These are phyloP conservation scores for Lepilemur septentrionalis DNA, from an alignment of 2,797 vertebrate genomes.

Conservation along the genomic window DNA sequence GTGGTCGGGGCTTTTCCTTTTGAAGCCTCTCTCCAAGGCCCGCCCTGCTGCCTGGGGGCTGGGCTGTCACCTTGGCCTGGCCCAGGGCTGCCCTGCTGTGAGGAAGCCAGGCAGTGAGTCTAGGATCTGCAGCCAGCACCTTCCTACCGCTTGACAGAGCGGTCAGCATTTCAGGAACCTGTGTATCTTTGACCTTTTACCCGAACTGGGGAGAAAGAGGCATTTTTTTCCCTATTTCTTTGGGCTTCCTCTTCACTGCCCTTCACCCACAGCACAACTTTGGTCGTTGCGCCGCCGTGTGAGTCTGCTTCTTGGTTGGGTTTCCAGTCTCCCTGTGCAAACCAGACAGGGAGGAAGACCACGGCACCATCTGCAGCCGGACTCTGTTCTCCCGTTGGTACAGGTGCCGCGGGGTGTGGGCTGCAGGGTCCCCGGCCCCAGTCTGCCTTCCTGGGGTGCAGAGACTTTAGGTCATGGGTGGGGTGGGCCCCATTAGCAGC, in stretches of 20 bases:
- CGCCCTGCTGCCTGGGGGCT: neutral
- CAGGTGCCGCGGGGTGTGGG: fast-evolving
- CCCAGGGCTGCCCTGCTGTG: neutral
- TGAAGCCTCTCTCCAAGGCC: neutral
- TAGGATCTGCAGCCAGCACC: neutral
- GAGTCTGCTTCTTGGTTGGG: neutral
- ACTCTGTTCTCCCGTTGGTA: fast-evolving
- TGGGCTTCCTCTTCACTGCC: fast-evolving
- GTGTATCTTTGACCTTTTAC: neutral
- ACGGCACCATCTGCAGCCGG: fast-evolving
- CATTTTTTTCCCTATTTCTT: neutral
- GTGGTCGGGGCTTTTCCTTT: neutral
- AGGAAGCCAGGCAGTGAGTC: neutral
- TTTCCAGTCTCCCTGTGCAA: neutral
- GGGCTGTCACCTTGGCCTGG: neutral
- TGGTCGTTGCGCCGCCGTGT: fast-evolving
- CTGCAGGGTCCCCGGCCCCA: too few relatives aligned
- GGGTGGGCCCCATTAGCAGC: neutral
- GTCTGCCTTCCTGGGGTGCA: neutral
- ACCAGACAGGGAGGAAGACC: neutral
- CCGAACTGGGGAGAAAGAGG: too few relatives aligned
- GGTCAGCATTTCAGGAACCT: neutral
- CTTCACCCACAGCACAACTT: fast-evolving
- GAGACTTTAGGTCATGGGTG: neutral
- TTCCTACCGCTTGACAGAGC: neutral